Conservation (phyloP, 2,797 vertebrate genomes). For the Helarctos malayanus region DNA sequence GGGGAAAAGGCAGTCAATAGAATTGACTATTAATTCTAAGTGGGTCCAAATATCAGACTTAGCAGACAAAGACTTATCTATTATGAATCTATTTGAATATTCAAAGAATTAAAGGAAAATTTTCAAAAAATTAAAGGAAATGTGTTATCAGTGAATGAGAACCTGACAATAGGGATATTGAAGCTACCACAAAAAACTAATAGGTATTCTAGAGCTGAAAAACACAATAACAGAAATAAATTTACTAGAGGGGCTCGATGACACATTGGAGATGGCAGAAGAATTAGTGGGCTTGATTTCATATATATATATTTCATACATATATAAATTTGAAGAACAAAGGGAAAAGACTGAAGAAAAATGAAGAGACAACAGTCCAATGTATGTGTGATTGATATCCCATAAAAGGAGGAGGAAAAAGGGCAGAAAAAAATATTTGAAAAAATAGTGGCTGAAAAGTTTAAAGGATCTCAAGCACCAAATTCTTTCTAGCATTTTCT, state of each 20-base stretch:
- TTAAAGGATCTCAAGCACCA: not conserved
- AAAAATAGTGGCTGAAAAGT: not conserved
- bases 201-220: not conserved
- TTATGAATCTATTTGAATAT: not conserved
- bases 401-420: not conserved
- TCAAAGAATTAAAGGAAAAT: conserved; percentile 20
- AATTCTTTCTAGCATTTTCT: not conserved
- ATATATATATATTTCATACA: not conserved
- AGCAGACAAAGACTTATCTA: not conserved
- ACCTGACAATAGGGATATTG: not conserved
- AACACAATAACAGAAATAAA: not conserved
- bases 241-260: not conserved
- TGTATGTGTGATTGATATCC: not conserved
- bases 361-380: not conserved
- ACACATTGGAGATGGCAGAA: not conserved
- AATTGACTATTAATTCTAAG: not conserved
- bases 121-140: conserved; percentile 20
- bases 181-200: not conserved
- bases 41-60: not conserved
- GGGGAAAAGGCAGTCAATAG: not conserved
- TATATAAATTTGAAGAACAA: not conserved
- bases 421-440: not conserved
- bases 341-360: not conserved
- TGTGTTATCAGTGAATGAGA: not conserved
- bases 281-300: not conserved